Evolutionary conservation across 2,113 vertebrate genomes (phyloP).

Genomic region (Megalops atlanticus): DNA sequence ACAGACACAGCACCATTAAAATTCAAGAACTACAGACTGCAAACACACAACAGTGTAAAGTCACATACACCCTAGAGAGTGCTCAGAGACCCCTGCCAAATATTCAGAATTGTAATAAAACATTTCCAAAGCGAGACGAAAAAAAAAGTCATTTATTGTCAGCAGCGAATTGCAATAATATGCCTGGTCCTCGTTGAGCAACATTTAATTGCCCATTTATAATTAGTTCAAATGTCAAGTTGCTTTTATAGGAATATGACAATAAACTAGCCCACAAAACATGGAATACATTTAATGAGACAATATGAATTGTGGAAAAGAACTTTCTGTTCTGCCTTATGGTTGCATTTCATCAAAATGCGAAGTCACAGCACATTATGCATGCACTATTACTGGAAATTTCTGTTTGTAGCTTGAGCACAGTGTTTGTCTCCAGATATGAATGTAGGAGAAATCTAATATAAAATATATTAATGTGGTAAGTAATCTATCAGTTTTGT

Average conservation of each 20-base stretch:
- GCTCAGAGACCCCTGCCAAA: constrained; percentile 6
- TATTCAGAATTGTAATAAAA: constrained; percentile 18
- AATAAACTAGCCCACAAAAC: constrained; percentile 46
- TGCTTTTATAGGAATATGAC: constrained; percentile 27
- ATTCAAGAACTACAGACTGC: no score
- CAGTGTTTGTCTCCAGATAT: neutral
- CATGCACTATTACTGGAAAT: no score
- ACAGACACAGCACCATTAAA: no score
- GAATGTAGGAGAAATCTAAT: no score
- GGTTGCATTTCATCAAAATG: no score
- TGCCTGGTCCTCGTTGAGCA: constrained; percentile 41
- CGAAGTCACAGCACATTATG: no score
- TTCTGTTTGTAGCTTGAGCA: neutral
- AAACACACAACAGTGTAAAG: no score
- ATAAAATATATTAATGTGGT: no score
- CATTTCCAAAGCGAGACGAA: constrained; percentile 26
- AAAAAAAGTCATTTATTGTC: constrained; percentile 35
- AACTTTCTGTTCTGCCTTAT: no score
- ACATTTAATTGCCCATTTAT: constrained; percentile 46
- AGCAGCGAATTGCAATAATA: constrained; percentile 22
- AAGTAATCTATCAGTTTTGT: no score
- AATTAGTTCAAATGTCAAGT: constrained; percentile 44
- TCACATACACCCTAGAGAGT: no score
- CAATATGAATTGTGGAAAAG: constrained; percentile 26
- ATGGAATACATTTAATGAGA: constrained; percentile 21